Percentiles rank a stretch among this genome's conserved stretches.
These are phyloP conservation scores for Chloebia gouldiae DNA, from an alignment of 2,113 vertebrate genomes.

Conservation along the genomic window DNA sequence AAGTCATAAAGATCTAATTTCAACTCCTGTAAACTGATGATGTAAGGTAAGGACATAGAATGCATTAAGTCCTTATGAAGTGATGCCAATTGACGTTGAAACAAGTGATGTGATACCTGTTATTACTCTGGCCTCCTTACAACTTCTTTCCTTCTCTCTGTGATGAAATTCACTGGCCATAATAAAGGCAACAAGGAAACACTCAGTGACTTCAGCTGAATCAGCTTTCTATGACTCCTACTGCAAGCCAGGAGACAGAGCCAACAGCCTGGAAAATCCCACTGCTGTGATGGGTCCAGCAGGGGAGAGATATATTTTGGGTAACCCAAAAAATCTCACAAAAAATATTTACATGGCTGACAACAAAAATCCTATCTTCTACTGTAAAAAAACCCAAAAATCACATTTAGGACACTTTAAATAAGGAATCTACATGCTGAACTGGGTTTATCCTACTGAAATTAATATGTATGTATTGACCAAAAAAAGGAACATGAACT, in stretches of 20 bases:
- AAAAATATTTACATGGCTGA: neutral
- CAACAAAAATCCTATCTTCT: neutral
- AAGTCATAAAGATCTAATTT: neutral
- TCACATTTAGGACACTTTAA: neutral
- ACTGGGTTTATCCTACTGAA: neutral
- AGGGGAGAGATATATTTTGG: neutral
- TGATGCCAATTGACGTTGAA: neutral
- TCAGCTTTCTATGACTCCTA: neutral
- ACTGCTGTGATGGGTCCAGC: neutral
- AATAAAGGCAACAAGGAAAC: neutral
- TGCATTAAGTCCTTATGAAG: neutral
- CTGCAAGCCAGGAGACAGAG: neutral
- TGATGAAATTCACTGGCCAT: neutral
- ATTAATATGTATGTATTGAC: neutral
- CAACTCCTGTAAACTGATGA: neutral
- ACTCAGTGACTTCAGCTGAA: neutral
- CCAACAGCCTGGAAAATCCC: neutral
- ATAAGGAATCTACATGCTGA: neutral
- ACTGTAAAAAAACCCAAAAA: neutral
- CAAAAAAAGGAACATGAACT: neutral
- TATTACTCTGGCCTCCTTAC: neutral
- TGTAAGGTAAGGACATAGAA: neutral
- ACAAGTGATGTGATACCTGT: neutral
- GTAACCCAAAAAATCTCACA: neutral
- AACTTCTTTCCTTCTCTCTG: neutral